A percentile compares a stretch with the other conserved stretches of the same genome.
Conservation (phyloP, 2,113 vertebrate species). For the Vimba vimba region DNA sequence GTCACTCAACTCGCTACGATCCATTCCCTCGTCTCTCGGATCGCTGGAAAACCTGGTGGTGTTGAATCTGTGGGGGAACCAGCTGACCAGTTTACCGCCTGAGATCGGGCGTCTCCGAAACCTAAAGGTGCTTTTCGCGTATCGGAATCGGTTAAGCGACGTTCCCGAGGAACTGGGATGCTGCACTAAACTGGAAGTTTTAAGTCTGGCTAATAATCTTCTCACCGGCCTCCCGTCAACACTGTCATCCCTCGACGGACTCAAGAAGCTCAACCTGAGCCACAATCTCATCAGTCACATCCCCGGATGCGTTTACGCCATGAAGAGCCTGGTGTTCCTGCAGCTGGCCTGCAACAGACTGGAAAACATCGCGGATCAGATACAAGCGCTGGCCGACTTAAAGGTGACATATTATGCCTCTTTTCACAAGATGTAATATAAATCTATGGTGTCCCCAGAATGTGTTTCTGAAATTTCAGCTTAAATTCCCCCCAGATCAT, state of each 20-base stretch:
- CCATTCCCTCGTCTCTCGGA: slow-evolving; percentile 77
- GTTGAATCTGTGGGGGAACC: slow-evolving; percentile 87
- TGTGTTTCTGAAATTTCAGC: too few species aligned
- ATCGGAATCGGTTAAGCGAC: slow-evolving; percentile 85
- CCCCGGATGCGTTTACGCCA: slow-evolving; percentile 81
- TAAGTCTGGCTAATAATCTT: slow-evolving; percentile 88
- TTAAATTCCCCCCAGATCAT: too few species aligned
- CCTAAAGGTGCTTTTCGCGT: slow-evolving; percentile 85
- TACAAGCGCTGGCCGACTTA: slow-evolving; percentile 81
- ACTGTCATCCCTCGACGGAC: slow-evolving; percentile 74
- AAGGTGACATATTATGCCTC: too few species aligned
- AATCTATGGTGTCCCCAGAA: too few species aligned
- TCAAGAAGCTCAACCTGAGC: slow-evolving; percentile 90
- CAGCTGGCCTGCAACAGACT: slow-evolving; percentile 86
- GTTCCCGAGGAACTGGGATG: slow-evolving; percentile 85
- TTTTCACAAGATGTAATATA: too few species aligned
- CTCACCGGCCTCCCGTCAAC: slow-evolving; percentile 80
- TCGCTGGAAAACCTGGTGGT: slow-evolving; percentile 84
- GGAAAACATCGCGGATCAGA: slow-evolving; percentile 87
- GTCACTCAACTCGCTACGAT: slow-evolving; percentile 83
- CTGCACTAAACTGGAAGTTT: slow-evolving; percentile 85
- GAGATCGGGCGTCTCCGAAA: slow-evolving; percentile 84
- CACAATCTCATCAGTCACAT: slow-evolving; percentile 84
- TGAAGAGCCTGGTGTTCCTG: slow-evolving; percentile 86
- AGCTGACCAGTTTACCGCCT: slow-evolving; percentile 81